Evolutionary conservation across 2,797 vertebrate genomes (phyloP).

Genomic region (Neoniphon sammara): DNA sequence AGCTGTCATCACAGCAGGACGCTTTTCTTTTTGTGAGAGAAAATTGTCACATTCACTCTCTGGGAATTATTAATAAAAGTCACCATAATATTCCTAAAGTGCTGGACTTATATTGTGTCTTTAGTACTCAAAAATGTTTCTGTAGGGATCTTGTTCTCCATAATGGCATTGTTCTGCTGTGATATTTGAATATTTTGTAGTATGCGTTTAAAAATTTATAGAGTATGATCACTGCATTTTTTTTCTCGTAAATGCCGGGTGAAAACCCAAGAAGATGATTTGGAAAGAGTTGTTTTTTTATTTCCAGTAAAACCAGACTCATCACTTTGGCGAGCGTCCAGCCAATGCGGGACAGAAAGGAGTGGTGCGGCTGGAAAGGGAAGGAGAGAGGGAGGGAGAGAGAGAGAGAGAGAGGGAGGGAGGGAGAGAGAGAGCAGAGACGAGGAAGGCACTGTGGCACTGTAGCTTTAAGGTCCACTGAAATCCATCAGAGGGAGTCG

Average conservation of each 20-base stretch:
- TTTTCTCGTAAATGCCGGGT: background rate
- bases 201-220: no score
- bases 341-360: constrained; percentile 72
- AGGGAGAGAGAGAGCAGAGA: constrained; percentile 18
- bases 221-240: background rate
- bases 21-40: constrained; percentile 9
- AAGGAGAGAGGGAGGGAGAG: constrained; percentile 8
- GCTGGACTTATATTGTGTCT: no score
- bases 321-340: constrained; percentile 75
- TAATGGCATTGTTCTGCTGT: no score
- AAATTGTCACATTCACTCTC: background rate
- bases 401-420: constrained; percentile 5
- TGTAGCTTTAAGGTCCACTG: constrained; percentile 74
- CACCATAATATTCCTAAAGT: background rate
- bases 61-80: no score
- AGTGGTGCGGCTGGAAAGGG: constrained; percentile 64
- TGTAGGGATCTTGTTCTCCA: no score
- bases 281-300: constrained; percentile 22
- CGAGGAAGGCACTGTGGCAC: constrained; percentile 27
- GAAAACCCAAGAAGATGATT: constrained; percentile 16
- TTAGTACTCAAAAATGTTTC: no score
- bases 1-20: constrained; percentile 45
- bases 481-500: constrained; percentile 51
- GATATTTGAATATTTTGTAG: no score
- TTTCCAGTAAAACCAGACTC: constrained; percentile 68